phyloP scores from a whole-genome alignment of 92 coral and sea anemone genomes.

The Diadumene lineata region DNA sequence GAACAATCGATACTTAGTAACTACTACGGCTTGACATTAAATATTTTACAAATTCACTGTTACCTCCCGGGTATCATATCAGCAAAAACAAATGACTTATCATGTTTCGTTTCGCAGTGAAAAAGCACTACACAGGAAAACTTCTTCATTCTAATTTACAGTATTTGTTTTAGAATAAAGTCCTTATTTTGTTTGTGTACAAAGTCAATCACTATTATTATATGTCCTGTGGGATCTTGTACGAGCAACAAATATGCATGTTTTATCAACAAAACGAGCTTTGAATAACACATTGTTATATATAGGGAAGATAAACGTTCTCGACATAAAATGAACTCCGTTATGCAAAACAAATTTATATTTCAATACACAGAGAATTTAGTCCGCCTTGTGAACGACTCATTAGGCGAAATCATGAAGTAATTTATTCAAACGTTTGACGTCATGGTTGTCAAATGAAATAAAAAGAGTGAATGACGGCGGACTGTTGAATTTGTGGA shows the following conservation, averaged over 20 bases:
- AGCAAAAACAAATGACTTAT: too few species aligned
- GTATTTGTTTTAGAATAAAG: neutral
- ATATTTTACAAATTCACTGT: too few species aligned
- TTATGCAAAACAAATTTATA: slow-evolving; percentile 6
- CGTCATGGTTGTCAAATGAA: slow-evolving; percentile 6
- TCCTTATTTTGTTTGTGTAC: neutral
- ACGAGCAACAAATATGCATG: neutral
- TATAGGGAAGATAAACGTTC: too few species aligned
- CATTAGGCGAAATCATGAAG: neutral
- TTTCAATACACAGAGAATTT: too few species aligned
- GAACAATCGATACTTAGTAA: too few species aligned
- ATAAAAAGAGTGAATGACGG: neutral
- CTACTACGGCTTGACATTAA: too few species aligned
- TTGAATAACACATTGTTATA: too few species aligned
- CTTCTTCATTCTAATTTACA: neutral
- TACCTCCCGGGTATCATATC: too few species aligned
- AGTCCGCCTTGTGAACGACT: too few species aligned
- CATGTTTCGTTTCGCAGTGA: neutral
- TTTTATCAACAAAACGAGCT: neutral
- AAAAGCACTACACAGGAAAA: neutral
- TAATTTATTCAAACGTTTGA: slow-evolving; percentile 8
- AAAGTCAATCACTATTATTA: neutral
- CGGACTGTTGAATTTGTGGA: neutral
- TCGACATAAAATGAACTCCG: neutral
- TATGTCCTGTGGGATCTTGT: neutral